phyloP scores from a whole-genome alignment of 2,797 vertebrate genomes.

The Sardinella longiceps region DNA sequence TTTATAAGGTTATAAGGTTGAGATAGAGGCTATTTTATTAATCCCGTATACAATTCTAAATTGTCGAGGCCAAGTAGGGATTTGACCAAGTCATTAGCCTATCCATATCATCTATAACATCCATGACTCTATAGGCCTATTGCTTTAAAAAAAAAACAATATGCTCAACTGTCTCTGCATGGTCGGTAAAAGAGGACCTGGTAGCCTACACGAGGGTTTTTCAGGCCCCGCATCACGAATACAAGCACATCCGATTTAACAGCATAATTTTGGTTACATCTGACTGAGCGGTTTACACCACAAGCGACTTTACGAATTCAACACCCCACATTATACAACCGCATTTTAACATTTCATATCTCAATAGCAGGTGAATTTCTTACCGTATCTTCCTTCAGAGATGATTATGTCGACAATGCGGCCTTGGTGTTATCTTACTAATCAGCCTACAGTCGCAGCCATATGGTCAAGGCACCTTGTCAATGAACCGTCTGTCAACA shows the following conservation, averaged over 20 bases:
- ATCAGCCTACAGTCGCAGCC: conserved; percentile 69
- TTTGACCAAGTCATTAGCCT: not conserved
- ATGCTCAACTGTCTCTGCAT: not conserved
- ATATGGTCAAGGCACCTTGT: conserved; percentile 65
- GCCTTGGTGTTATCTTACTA: conserved; percentile 72
- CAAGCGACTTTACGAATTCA: not conserved
- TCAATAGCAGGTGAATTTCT: conserved; percentile 23
- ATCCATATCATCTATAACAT: not conserved
- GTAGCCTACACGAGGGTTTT: too few relatives aligned
- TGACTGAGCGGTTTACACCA: not conserved
- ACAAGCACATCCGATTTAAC: not conserved
- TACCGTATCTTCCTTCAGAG: conserved; percentile 35
- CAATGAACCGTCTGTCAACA: conserved; percentile 22
- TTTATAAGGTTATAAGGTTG: not conserved
- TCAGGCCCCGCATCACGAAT: too few relatives aligned
- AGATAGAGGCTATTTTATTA: too few relatives aligned
- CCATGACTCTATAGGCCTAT: not conserved
- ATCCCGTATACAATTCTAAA: too few relatives aligned
- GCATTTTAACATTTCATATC: not conserved
- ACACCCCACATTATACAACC: not conserved
- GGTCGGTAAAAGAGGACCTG: not conserved
- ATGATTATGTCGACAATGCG: conserved; percentile 56
- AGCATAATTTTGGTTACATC: not conserved
- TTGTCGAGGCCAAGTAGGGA: not conserved
- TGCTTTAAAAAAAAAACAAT: not conserved